Evolutionary conservation across 2,797 vertebrate species (phyloP), one percentile per base, ranked within the genome.

Genomic region (Macroramphosus scolopax): DNA sequence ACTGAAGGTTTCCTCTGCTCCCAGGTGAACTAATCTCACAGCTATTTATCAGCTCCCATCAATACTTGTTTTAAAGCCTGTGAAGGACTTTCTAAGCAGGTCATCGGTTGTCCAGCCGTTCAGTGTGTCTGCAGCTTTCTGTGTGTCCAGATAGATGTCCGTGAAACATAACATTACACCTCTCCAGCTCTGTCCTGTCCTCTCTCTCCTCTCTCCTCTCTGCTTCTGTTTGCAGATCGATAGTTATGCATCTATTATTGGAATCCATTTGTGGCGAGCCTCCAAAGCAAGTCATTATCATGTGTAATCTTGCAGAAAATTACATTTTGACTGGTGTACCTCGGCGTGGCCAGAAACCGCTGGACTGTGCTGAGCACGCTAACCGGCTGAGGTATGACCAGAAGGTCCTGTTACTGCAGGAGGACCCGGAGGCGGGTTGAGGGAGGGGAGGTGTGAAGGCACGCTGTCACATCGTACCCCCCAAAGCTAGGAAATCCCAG

Each of bases 281-380:
- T 70, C 71, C 84, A 89, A 89, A 83, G 77, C 87, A 80, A 85
- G 85, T 90, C 91, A 92, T 91, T 90, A 90, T 82, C 85, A 87
- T 83, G 87, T 88, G 87, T 92, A 91, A 91, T 88, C 88, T 91
- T 89, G 89, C 92, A 91, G 90, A 92, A 92, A 92, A 93, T 91
- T 90, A 89, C 90, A 87, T 91, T 90, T 89, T 55, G 74, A 87
- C 79, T 84, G 82, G 76, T 89, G 83, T 81, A 70, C 25, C 64
- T 16, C 61, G 65, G 54, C 49, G 73, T 41, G 42, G 69, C 72
- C 18, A 59, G 74, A 84, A 84, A 71, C 37, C 69, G 81, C 83
- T 81, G 80, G 78, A 53, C 77, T 75, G 34, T 68, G 63, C 72
- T 72, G 72, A 76, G 77, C 49, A 10, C 86, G 57, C 42, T 81